phyloP scores from a whole-genome alignment of 1,140 invertebrate species.

The Heterodera schachtii region DNA sequence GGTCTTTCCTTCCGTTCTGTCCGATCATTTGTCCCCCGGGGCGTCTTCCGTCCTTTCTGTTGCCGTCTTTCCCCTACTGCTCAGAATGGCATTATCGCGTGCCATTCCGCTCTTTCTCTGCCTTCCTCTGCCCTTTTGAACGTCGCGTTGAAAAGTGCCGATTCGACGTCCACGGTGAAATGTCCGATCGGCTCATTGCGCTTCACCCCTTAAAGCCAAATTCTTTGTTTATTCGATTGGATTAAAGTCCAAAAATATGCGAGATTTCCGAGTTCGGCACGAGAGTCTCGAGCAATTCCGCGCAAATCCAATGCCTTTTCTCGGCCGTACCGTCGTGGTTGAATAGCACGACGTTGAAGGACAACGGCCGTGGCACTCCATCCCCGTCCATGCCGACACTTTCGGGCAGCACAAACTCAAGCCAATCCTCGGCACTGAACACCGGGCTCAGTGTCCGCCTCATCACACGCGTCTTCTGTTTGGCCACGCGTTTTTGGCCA shows the following conservation, averaged over 20 bases:
- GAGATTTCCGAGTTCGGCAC: too few relatives aligned
- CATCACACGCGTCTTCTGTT: constrained; percentile 98
- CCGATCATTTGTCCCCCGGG: too few relatives aligned
- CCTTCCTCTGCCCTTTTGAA: constrained; percentile 23
- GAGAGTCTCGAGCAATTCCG: too few relatives aligned
- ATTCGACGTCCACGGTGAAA: constrained; percentile 36
- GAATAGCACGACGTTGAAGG: constrained; percentile 45
- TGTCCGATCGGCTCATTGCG: constrained; percentile 54
- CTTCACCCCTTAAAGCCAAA: constrained; percentile 37
- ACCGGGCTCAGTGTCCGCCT: constrained; percentile 94
- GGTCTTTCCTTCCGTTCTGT: background rate
- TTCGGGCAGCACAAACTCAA: constrained; percentile 71
- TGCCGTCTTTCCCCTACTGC: background rate
- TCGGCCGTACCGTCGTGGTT: constrained; percentile 42
- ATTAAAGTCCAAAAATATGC: background rate
- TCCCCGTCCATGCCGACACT: constrained; percentile 17
- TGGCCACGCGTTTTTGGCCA: constrained; percentile 87
- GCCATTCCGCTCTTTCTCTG: constrained; percentile 43
- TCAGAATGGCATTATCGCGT: constrained; percentile 31
- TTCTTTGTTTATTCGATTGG: background rate
- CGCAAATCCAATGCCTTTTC: background rate
- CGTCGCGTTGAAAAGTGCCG: constrained; percentile 30
- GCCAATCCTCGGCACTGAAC: constrained; percentile 86
- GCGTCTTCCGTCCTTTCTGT: background rate
- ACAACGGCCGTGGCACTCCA: constrained; percentile 31